Conservation (phyloP, 2,888 invertebrate genomes). For the Molorchus minor region DNA sequence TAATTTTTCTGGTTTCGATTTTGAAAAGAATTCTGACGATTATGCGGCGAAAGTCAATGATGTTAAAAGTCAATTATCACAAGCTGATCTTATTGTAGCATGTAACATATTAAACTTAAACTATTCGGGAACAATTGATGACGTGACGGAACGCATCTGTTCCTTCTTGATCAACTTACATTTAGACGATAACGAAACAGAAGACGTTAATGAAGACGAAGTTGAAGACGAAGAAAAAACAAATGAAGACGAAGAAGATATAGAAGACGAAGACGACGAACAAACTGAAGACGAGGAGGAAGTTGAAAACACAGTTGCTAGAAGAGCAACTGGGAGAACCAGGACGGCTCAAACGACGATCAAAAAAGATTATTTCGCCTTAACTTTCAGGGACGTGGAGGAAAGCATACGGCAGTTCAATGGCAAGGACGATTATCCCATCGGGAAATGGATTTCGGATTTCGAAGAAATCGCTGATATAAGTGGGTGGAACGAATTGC, state of each 20-base stretch:
- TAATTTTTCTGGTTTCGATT: slow-evolving; percentile 19
- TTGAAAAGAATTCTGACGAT: slow-evolving; percentile 6
- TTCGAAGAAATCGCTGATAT: slow-evolving; percentile 49
- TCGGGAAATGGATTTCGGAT: slow-evolving; percentile 44
- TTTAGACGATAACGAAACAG: slow-evolving; percentile 2
- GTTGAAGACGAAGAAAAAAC: neutral
- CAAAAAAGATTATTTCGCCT: slow-evolving; percentile 1
- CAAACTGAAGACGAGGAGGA: too few relatives aligned
- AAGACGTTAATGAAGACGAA: slow-evolving; percentile 3
- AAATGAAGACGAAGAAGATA: slow-evolving; percentile 11
- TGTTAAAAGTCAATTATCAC: slow-evolving; percentile 7
- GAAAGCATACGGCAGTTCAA: slow-evolving; percentile 39
- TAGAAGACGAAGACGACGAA: slow-evolving; percentile 3
- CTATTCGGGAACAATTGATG: slow-evolving; percentile 20
- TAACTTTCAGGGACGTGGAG: too few relatives aligned
- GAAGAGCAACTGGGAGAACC: neutral
- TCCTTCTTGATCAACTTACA: slow-evolving; percentile 15
- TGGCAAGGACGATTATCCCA: slow-evolving; percentile 43
- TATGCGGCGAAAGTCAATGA: slow-evolving; percentile 21
- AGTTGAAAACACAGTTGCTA: too few relatives aligned
- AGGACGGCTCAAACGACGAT: neutral
- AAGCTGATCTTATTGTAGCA: slow-evolving; percentile 27
- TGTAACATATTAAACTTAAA: slow-evolving; percentile 34
- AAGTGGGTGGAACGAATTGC: slow-evolving; percentile 46
- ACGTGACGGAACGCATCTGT: slow-evolving; percentile 21